Evolutionary conservation across 2,797 vertebrate species (phyloP).

Genomic region (Bufotes viridis): DNA sequence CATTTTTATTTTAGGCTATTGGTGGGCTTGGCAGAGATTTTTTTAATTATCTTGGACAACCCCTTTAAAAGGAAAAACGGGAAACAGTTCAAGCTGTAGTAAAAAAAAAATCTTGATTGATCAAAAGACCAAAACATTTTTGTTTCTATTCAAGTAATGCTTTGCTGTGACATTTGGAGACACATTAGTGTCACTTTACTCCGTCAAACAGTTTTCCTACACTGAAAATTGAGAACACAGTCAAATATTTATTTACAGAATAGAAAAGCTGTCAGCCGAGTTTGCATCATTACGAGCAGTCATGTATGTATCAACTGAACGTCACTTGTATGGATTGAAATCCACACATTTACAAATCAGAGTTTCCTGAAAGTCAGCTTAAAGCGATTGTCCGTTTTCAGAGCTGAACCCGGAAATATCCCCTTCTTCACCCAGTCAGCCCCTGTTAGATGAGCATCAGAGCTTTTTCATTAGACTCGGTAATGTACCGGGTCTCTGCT

Average conservation of each 20-base stretch:
- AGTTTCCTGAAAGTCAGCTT: background rate
- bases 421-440: too few relatives aligned
- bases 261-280: conserved; percentile 48
- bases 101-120: background rate
- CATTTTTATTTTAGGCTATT: too few relatives aligned
- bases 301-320: conserved; percentile 2
- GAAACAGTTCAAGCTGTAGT: background rate
- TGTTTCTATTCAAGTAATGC: background rate
- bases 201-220: conserved; percentile 22
- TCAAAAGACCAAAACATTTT: background rate
- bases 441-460: too few relatives aligned
- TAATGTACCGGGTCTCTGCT: too few relatives aligned
- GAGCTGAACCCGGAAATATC: too few relatives aligned
- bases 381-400: too few relatives aligned
- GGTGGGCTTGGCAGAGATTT: too few relatives aligned
- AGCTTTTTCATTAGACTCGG: too few relatives aligned
- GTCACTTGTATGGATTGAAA: conserved; percentile 14
- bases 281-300: conserved; percentile 2
- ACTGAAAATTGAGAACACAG: conserved; percentile 57
- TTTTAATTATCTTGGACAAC: too few relatives aligned
- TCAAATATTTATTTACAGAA: conserved; percentile 52
- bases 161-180: conserved; percentile 13
- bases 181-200: background rate
- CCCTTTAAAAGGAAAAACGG: background rate
- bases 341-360: background rate